Evolutionary conservation across 2,113 vertebrate genomes (phyloP).

Genomic region (Paramisgurnus dabryanus): DNA sequence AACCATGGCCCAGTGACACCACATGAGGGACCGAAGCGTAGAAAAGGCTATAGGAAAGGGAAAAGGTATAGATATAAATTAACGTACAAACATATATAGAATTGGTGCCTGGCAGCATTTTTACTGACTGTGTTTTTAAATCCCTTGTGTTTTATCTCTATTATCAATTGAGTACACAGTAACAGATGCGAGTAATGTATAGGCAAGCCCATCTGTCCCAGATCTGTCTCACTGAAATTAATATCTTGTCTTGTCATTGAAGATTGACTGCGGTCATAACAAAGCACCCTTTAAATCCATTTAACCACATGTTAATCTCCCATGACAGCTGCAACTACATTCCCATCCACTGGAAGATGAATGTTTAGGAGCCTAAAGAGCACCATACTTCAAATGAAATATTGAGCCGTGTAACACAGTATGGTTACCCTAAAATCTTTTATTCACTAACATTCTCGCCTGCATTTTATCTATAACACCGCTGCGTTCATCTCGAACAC

Average conservation of each 20-base stretch:
- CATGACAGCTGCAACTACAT: not conserved
- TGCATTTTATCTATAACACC: constrained; percentile 3
- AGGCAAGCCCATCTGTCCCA: not conserved
- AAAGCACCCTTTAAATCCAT: not conserved
- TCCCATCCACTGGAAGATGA: too few species aligned
- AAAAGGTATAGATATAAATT: not conserved
- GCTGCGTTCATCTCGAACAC: not conserved
- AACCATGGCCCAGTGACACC: constrained; percentile 84
- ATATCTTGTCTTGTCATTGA: not conserved
- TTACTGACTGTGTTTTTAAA: too few species aligned
- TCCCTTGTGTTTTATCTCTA: not conserved
- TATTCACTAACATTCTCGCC: not conserved
- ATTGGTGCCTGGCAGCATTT: too few species aligned
- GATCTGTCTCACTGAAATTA: not conserved
- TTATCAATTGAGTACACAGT: not conserved
- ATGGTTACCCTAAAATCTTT: not conserved
- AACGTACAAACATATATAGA: not conserved
- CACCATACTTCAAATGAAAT: not conserved
- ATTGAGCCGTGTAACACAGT: not conserved
- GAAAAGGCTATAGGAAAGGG: constrained; percentile 54
- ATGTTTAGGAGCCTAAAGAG: not conserved
- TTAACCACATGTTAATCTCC: not conserved
- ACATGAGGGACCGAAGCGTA: constrained; percentile 51
- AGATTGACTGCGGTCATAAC: constrained; percentile 4
- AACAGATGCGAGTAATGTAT: not conserved